phyloP scores from a whole-genome alignment of 2,797 vertebrate genomes.

The Epinephelus coioides region DNA sequence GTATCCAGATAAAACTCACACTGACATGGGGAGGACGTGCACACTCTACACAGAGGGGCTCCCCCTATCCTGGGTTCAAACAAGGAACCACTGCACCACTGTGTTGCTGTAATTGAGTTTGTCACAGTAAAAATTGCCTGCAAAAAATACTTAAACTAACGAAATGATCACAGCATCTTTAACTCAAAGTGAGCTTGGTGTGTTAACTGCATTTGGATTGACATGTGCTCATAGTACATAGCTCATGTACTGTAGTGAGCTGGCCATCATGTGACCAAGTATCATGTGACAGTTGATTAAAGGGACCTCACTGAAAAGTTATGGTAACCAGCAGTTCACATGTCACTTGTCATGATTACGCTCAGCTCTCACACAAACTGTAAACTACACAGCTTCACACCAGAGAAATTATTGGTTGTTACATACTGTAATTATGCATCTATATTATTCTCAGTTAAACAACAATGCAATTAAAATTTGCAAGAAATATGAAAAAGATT shows the following conservation, averaged over 20 bases:
- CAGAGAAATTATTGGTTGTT: neutral
- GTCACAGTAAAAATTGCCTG: too few relatives aligned
- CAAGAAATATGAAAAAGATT: neutral
- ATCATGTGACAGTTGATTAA: constrained; percentile 23
- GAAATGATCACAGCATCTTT: neutral
- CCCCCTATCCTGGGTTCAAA: too few relatives aligned
- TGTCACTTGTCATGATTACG: neutral
- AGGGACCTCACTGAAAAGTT: neutral
- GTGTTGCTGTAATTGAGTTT: too few relatives aligned
- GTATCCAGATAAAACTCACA: too few relatives aligned
- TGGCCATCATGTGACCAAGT: constrained; percentile 13
- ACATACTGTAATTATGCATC: neutral
- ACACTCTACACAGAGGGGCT: too few relatives aligned
- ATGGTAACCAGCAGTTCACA: neutral
- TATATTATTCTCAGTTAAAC: neutral
- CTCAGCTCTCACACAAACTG: neutral
- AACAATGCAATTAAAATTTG: neutral
- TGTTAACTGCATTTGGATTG: neutral
- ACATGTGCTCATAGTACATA: neutral
- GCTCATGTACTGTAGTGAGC: constrained; percentile 1
- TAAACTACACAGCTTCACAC: neutral
- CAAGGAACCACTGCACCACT: too few relatives aligned
- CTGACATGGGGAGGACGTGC: too few relatives aligned
- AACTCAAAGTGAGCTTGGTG: neutral
- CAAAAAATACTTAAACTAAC: neutral